Evolutionary conservation across 2,797 vertebrate species (phyloP).

Genomic region (Crax fasciolata): DNA sequence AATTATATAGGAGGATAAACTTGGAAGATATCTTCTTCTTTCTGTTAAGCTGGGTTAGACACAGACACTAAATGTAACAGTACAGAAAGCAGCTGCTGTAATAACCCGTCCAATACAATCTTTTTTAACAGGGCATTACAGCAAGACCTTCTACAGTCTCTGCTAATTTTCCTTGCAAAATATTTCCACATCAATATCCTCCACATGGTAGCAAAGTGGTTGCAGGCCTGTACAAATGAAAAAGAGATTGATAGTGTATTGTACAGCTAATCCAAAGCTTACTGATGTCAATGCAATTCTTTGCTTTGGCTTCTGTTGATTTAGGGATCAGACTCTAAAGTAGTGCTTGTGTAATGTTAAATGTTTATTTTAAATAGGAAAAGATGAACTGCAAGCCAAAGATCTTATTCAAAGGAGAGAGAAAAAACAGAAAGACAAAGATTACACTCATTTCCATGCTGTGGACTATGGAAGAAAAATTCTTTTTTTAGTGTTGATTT

Average conservation of each 20-base stretch:
- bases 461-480: neutral
- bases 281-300: neutral
- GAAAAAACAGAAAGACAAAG: neutral
- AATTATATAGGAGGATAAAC: neutral
- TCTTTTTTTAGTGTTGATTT: neutral
- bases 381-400: constrained; percentile 35
- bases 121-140: neutral
- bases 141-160: neutral
- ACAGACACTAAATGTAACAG: neutral
- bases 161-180: neutral
- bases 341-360: neutral
- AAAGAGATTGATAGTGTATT: neutral
- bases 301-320: constrained; percentile 38
- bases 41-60: neutral
- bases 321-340: neutral
- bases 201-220: neutral
- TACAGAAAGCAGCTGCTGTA: neutral
- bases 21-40: neutral
- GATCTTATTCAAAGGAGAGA: neutral
- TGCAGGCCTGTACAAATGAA: neutral
- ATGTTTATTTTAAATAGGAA: constrained; percentile 48
- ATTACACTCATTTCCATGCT: neutral
- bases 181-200: constrained; percentile 7
- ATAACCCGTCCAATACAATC: neutral
- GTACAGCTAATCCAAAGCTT: neutral